phyloP scores from a whole-genome alignment of 2,797 vertebrate genomes.

The Chiroxiphia lanceolata region DNA sequence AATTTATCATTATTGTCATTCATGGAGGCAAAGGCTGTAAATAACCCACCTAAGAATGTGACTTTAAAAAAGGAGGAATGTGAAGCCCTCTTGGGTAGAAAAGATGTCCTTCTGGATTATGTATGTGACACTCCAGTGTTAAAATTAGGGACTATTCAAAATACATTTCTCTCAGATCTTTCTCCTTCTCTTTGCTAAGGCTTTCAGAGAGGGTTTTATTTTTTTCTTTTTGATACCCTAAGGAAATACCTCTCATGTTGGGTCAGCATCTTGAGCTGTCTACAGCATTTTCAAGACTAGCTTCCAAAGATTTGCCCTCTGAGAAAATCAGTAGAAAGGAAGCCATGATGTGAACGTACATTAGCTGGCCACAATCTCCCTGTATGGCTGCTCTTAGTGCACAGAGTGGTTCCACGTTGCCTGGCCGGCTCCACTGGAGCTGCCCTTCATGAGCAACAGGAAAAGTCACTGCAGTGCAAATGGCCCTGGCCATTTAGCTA shows the following conservation, averaged over 20 bases:
- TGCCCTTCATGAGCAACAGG: background rate
- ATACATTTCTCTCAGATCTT: slow-evolving; percentile 10
- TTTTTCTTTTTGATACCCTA: slow-evolving; percentile 4
- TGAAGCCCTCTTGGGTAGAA: slow-evolving; percentile 33
- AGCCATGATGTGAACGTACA: background rate
- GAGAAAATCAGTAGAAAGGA: slow-evolving; percentile 24
- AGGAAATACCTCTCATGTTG: slow-evolving; percentile 52
- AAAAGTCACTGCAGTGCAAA: background rate
- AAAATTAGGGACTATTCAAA: background rate
- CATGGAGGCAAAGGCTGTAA: background rate
- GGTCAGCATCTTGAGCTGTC: slow-evolving; percentile 59
- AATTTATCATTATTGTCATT: background rate
- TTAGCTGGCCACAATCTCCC: background rate
- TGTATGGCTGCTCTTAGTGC: background rate
- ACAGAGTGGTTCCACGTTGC: background rate
- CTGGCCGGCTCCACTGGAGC: background rate
- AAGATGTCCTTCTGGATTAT: slow-evolving; percentile 24
- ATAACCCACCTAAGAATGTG: background rate
- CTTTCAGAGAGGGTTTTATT: background rate
- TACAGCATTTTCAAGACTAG: slow-evolving; percentile 19
- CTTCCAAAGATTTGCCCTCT: slow-evolving; percentile 14
- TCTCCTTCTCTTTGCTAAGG: background rate
- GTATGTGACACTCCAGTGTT: background rate
- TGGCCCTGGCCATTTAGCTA: too few species aligned
- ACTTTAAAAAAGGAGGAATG: background rate